Conservation (phyloP, 2,888 invertebrate species). For the Ecdyonurus torrentis region DNA sequence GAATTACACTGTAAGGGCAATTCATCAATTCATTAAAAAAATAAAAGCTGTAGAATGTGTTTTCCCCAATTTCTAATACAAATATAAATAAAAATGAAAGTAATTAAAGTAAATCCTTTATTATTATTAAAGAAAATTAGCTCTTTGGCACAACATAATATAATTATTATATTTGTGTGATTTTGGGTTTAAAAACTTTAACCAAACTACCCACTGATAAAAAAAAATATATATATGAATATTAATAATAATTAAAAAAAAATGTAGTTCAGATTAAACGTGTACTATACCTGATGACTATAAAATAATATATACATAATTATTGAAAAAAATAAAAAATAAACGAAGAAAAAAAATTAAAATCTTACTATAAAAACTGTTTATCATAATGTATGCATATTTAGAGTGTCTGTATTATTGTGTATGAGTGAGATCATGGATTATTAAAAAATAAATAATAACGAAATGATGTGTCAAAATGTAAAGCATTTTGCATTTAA, state of each 20-base stretch:
- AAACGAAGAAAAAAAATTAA: background rate
- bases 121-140: background rate
- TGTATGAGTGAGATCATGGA: background rate
- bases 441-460: background rate
- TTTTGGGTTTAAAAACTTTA: background rate
- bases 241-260: no score
- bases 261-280: background rate
- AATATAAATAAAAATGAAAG: background rate
- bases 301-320: background rate
- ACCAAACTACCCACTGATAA: background rate
- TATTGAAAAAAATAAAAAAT: background rate
- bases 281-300: no score
- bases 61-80: background rate
- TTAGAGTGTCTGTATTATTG: constrained; percentile 1
- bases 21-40: background rate
- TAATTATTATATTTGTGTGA: background rate
- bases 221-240: background rate
- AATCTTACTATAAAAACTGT: background rate
- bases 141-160: background rate
- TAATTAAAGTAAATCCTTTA: background rate
- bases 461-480: constrained; percentile 1
- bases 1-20: background rate
- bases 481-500: background rate
- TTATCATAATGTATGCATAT: constrained; percentile 1
- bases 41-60: background rate